phyloP scores from a whole-genome alignment of 2,113 vertebrate genomes.

The Brienomyrus brachyistius region DNA sequence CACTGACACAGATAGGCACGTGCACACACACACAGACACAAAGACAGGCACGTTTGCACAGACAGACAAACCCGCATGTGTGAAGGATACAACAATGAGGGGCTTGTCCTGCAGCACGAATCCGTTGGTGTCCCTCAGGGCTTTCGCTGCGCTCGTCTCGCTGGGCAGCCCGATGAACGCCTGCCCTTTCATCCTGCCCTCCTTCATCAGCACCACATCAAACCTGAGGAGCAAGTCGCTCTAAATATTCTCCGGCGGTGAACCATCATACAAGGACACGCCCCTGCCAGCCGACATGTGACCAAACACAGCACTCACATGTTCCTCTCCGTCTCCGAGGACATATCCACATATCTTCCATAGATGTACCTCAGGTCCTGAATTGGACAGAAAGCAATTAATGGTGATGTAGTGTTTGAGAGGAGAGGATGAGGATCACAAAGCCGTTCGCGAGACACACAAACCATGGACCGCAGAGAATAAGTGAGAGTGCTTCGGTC shows the following conservation, averaged over 20 bases:
- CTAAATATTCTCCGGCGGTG: background rate
- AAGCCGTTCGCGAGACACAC: background rate
- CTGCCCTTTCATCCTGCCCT: conserved; percentile 98
- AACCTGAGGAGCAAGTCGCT: conserved; percentile 64
- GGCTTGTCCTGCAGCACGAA: conserved; percentile 87
- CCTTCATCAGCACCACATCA: conserved; percentile 94
- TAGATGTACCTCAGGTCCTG: conserved; percentile 97
- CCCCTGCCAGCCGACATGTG: conserved; percentile 6
- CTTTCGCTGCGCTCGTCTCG: conserved; percentile 83
- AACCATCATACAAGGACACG: background rate
- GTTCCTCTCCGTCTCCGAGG: conserved; percentile 82
- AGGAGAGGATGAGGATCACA: background rate
- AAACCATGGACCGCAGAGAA: background rate
- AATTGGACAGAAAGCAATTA: conserved; percentile 21
- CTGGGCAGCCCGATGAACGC: conserved; percentile 90
- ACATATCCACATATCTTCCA: conserved; percentile 81
- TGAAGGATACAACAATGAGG: conserved; percentile 95
- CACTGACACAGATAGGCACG: background rate
- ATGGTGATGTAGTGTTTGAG: background rate
- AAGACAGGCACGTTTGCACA: no score
- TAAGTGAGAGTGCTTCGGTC: background rate
- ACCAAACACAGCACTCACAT: conserved; percentile 66
- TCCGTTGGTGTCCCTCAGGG: conserved; percentile 88
- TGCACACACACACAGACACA: background rate
- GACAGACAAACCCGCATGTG: background rate